Conservation (phyloP, 2,797 vertebrate species). For the Lates japonicus region DNA sequence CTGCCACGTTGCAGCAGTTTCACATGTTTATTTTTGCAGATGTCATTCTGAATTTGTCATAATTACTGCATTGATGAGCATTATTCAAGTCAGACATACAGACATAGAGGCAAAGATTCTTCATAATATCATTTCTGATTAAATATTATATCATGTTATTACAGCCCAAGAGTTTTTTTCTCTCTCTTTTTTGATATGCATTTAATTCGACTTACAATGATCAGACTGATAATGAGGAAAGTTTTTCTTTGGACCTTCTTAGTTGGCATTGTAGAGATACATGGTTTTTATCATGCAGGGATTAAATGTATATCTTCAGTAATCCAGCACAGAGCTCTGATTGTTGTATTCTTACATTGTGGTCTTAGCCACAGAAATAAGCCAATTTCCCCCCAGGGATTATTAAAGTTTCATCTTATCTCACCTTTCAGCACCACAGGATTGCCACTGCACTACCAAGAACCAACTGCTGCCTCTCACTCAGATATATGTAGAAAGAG, state of each 20-base stretch:
- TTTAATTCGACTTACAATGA: slow-evolving; percentile 11
- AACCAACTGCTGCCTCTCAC: slow-evolving; percentile 10
- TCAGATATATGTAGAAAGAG: not conserved
- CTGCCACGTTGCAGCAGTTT: slow-evolving; percentile 25
- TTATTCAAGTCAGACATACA: not conserved
- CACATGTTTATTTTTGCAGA: slow-evolving; percentile 22
- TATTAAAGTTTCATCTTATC: slow-evolving; percentile 54
- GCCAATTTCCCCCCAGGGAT: slow-evolving; percentile 29
- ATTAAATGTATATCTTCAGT: slow-evolving; percentile 9
- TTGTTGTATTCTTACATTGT: slow-evolving; percentile 4
- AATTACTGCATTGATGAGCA: slow-evolving; percentile 12
- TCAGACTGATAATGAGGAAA: not conserved
- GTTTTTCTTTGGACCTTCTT: not conserved
- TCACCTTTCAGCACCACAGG: slow-evolving; percentile 27
- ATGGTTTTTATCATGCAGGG: slow-evolving; percentile 2
- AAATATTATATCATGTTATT: slow-evolving; percentile 1
- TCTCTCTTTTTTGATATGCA: not conserved
- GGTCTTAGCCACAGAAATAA: slow-evolving; percentile 27
- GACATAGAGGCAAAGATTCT: slow-evolving; percentile 43
- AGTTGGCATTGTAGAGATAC: slow-evolving; percentile 17
- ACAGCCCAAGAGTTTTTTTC: not conserved
- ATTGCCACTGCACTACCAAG: slow-evolving; percentile 1
- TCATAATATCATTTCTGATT: not conserved
- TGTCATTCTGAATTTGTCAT: slow-evolving; percentile 44
- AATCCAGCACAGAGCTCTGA: slow-evolving; percentile 3